A percentile compares a stretch with the other conserved stretches of the same genome.
phyloP scores from a whole-genome alignment of 2,888 invertebrate genomes.

The Andrena marginata region DNA sequence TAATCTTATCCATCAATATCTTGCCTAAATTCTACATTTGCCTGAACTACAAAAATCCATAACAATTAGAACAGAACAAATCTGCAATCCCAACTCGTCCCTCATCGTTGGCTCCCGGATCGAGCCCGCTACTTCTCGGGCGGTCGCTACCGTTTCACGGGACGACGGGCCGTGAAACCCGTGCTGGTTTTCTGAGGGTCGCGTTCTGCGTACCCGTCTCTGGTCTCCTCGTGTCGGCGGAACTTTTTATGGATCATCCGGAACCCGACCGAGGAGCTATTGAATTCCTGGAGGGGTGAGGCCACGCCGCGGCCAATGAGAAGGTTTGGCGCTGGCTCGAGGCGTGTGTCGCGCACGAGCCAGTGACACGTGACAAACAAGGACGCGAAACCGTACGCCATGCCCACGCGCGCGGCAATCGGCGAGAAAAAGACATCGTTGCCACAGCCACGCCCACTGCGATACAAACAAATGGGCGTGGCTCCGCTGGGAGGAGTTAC shows the following conservation, averaged over 20 bases:
- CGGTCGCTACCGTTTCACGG: slow-evolving; percentile 34
- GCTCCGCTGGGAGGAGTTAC: not conserved
- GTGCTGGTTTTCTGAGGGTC: not conserved
- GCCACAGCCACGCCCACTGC: not conserved
- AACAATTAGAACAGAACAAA: too few relatives aligned
- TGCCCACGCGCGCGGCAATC: slow-evolving; percentile 7
- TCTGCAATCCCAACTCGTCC: not conserved
- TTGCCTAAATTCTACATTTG: too few relatives aligned
- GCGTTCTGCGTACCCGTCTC: slow-evolving; percentile 24
- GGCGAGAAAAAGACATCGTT: not conserved
- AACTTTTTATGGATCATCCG: slow-evolving; percentile 20
- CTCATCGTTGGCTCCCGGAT: slow-evolving; percentile 18
- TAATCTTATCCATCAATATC: too few relatives aligned
- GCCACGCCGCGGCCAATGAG: slow-evolving; percentile 17
- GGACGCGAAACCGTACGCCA: not conserved
- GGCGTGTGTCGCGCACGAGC: not conserved
- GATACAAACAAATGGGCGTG: not conserved
- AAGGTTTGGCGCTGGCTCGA: not conserved
- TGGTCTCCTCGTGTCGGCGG: not conserved
- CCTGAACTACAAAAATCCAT: too few relatives aligned
- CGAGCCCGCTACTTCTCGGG: slow-evolving; percentile 28
- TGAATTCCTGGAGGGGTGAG: not conserved
- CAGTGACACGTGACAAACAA: not conserved
- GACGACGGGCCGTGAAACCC: not conserved
- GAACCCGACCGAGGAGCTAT: not conserved